Base-by-base conservation (phyloP, 2,888 invertebrate species). In the Lasioglossum calceatum region DNA sequence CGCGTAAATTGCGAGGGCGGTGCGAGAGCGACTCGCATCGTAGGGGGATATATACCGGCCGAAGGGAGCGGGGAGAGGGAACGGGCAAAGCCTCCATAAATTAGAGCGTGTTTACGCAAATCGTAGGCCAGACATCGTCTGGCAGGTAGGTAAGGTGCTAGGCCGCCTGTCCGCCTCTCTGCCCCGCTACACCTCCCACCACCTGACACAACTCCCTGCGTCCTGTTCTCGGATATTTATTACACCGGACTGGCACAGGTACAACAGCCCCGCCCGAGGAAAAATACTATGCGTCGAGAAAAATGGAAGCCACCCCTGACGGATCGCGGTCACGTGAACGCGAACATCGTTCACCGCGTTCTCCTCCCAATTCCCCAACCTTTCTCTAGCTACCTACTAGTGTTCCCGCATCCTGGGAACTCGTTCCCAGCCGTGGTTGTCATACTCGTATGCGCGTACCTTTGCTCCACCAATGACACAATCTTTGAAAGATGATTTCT, bases 71-170 rank as follows among this genome's bases (percentile, higher is more conserved):
- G 8, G 10, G 10, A 4, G 64, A 16, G 64, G 8, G 73, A 8
- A 32, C 23, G 50, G 36, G 82, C 82, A 58, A 81, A 81, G 77
- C 81, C 86, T 78, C 86, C 89, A 92, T 92, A 92, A 92, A 92
- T 92, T 91, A 90, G 79, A 89, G 81, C 85, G 81, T 90, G 89
- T 93, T 93, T 92, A 93, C 92, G 93, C 92, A 92, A 93, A 93
- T 92, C 93, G 91, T 85, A 77, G 83, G 86, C 81, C 85, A 82
- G 87, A 86, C 89, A 74, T 64, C 84, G 84, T 42, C 81, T 77
- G 87, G 82, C 86, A 89, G 89, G 88, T 87, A 90, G 87, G 87
- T 89, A 89, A 90, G 90, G 90, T 88, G 84, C 50, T 19, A 74
- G 61, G 72, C 81, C 77, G 77, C 36, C 77, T 32, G 54, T 77